Conservation (phyloP, 92 coral and sea anemone species). For the Plumapathes pennacea region DNA sequence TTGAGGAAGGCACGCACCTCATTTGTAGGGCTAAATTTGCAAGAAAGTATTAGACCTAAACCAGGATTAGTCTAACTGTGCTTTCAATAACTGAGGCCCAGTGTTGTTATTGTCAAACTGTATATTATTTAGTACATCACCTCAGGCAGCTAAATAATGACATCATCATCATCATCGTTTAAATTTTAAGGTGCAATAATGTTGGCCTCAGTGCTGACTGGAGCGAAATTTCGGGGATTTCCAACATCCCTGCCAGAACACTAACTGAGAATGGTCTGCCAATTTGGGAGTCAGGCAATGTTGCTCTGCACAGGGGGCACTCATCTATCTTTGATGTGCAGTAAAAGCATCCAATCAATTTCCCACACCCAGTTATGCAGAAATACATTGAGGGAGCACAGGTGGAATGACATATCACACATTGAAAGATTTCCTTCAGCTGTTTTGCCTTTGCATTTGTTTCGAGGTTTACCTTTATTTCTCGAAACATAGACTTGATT, state of each 20-base stretch:
- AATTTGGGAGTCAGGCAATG: slow-evolving; percentile 7
- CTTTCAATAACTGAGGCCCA: too few relatives aligned
- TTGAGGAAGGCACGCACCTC: too few relatives aligned
- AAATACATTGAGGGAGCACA: slow-evolving; percentile 21
- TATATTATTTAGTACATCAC: too few relatives aligned
- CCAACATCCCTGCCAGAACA: slow-evolving; percentile 4
- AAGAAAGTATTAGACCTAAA: too few relatives aligned
- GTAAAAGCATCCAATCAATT: slow-evolving; percentile 26
- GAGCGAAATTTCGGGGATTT: slow-evolving; percentile 1
- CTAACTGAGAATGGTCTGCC: slow-evolving; percentile 5
- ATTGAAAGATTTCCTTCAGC: not conserved
- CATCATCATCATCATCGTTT: not conserved
- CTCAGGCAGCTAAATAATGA: too few relatives aligned
- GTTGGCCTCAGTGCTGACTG: slow-evolving; percentile 14
- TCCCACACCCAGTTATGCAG: slow-evolving; percentile 35
- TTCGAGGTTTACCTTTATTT: slow-evolving; percentile 8
- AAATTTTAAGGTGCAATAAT: not conserved
- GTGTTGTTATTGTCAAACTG: too few relatives aligned
- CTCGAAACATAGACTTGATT: slow-evolving; percentile 8
- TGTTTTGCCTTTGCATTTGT: not conserved
- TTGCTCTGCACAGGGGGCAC: slow-evolving; percentile 14
- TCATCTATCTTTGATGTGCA: slow-evolving; percentile 19
- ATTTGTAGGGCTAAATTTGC: too few relatives aligned
- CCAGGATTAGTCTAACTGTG: too few relatives aligned
- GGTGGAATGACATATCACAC: slow-evolving; percentile 26